A percentile compares a stretch with the other conserved stretches of the same genome.
phyloP scores from a whole-genome alignment of 2,888 invertebrate species.

The Eupithecia inturbata region DNA sequence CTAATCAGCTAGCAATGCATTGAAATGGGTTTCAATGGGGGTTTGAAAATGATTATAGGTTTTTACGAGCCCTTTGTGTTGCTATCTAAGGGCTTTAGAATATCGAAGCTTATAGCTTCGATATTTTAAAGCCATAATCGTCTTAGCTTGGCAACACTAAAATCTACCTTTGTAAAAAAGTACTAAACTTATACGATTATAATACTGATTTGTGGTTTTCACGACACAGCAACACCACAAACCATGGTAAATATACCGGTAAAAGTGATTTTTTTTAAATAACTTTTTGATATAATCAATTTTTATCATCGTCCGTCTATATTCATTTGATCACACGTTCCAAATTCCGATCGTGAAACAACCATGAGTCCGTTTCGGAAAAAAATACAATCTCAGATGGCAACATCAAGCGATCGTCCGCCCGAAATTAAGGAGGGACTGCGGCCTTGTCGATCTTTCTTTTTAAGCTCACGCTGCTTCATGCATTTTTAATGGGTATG shows the following conservation, averaged over 20 bases:
- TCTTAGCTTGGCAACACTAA: not conserved
- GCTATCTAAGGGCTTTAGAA: not conserved
- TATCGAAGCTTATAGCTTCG: not conserved
- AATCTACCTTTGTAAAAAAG: not conserved
- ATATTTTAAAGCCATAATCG: not conserved
- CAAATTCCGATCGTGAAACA: constrained; percentile 26
- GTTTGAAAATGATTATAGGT: constrained; percentile 3
- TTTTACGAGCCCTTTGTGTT: constrained; percentile 9
- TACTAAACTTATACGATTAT: too few relatives aligned
- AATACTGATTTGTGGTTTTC: too few relatives aligned
- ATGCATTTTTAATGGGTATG: constrained; percentile 73
- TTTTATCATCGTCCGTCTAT: too few relatives aligned
- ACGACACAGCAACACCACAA: not conserved
- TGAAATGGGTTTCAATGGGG: constrained; percentile 18
- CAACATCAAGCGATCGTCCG: constrained; percentile 45
- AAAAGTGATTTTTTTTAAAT: too few relatives aligned
- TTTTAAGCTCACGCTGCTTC: constrained; percentile 53
- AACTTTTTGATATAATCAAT: not conserved
- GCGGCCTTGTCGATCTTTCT: constrained; percentile 59
- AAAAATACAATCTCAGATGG: constrained; percentile 40
- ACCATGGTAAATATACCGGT: not conserved
- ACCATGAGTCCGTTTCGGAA: constrained; percentile 38
- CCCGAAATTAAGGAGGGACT: constrained; percentile 46
- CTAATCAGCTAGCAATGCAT: constrained; percentile 11
- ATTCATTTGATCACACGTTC: constrained; percentile 7